These are phyloP conservation scores for Cyprinodon tularosa DNA, from an alignment of 2,113 vertebrate genomes.

Conservation along the genomic window DNA sequence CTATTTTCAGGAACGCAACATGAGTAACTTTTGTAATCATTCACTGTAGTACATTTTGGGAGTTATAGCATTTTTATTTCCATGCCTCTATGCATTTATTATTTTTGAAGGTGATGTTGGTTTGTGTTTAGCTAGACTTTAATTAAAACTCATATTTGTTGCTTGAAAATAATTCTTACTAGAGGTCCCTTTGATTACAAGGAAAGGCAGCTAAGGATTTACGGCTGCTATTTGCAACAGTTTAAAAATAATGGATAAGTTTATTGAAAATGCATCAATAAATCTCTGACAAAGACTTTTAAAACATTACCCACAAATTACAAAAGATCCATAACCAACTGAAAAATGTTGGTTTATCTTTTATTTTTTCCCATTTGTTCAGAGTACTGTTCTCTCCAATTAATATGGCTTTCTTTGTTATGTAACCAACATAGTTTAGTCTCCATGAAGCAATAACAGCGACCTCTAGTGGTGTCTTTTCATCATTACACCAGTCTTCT, in stretches of 20 bases:
- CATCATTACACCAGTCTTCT: conserved; percentile 8
- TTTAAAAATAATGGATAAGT: background rate
- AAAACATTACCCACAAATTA: background rate
- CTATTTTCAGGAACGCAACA: too few species aligned
- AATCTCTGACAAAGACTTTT: conserved; percentile 1
- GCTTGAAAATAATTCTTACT: too few species aligned
- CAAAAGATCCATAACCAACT: conserved; percentile 5
- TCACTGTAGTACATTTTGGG: too few species aligned
- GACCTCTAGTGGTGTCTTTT: conserved; percentile 55
- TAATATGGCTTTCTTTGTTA: conserved; percentile 58
- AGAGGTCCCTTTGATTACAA: too few species aligned
- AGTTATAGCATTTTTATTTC: too few species aligned
- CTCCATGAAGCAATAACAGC: conserved; percentile 10
- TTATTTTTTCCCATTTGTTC: background rate
- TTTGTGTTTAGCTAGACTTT: background rate
- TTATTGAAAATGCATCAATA: background rate
- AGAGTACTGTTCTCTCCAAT: background rate
- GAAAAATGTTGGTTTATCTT: background rate
- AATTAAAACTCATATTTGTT: background rate
- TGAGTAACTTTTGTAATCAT: too few species aligned
- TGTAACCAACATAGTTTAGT: conserved; percentile 45
- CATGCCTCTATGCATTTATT: too few species aligned
- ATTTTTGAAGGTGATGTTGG: background rate
- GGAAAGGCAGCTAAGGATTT: background rate
- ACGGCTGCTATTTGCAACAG: background rate